phyloP scores from a whole-genome alignment of 2,113 vertebrate genomes.

The Smithornis capensis region DNA sequence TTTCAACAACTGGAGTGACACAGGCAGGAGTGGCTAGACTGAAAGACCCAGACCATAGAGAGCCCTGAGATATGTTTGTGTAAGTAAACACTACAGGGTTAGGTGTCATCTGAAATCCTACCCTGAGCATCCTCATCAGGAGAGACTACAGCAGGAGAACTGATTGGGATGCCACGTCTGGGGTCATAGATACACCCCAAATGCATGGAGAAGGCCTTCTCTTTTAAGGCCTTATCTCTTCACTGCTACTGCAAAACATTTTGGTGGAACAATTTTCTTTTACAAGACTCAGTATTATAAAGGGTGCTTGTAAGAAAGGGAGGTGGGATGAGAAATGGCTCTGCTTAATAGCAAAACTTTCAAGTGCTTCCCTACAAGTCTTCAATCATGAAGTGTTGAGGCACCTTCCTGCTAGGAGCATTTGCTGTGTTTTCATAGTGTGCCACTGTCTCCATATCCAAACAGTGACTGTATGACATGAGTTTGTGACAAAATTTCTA shows the following conservation, averaged over 20 bases:
- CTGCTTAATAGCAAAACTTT: not conserved
- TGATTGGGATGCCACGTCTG: rapidly evolving
- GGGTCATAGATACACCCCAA: not conserved
- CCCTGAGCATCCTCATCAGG: not conserved
- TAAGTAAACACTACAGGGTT: not conserved
- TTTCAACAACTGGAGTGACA: not conserved
- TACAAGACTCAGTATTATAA: not conserved
- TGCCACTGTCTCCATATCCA: not conserved
- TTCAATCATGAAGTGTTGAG: not conserved
- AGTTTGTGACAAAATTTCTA: not conserved
- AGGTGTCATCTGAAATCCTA: not conserved
- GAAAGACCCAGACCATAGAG: not conserved
- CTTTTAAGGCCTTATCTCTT: not conserved
- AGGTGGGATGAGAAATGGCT: not conserved
- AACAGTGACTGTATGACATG: not conserved
- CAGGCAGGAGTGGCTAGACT: not conserved
- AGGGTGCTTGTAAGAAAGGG: not conserved
- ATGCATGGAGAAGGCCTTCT: not conserved
- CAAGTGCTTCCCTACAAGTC: not conserved
- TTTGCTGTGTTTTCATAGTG: rapidly evolving
- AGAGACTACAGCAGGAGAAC: not conserved
- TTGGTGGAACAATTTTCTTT: not conserved
- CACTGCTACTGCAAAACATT: not conserved
- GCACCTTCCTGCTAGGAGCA: not conserved
- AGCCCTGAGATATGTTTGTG: not conserved